These are phyloP conservation scores for Lutjanus campechanus DNA, from an alignment of 2,797 vertebrate genomes.

Conservation along the genomic window DNA sequence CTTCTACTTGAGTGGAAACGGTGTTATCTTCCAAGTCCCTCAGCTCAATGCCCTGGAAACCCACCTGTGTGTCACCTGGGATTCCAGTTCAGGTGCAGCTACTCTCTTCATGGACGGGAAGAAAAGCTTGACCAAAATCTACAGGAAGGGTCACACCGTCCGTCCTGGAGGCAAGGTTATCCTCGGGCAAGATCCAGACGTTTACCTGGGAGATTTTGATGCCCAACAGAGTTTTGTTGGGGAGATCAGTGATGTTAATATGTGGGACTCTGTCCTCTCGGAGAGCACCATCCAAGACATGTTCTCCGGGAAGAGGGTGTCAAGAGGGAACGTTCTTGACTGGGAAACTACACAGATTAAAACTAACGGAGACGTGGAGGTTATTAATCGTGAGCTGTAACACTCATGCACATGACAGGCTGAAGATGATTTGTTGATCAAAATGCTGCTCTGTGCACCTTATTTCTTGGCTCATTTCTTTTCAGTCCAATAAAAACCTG, in stretches of 20 bases:
- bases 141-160: constrained; percentile 55
- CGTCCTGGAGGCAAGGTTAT: not conserved
- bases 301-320: rapidly evolving
- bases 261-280: constrained; percentile 66
- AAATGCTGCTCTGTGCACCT: too few relatives aligned
- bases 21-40: constrained; percentile 46
- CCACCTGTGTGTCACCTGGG: constrained; percentile 77
- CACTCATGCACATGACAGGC: not conserved
- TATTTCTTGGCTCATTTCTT: too few relatives aligned
- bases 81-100: constrained; percentile 46
- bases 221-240: constrained; percentile 63
- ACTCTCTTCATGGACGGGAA: constrained; percentile 56
- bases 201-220: not conserved
- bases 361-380: rapidly evolving
- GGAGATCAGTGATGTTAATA: constrained; percentile 67
- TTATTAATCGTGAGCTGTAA: not conserved
- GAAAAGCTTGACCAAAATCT: constrained; percentile 61
- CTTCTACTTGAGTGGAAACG: constrained; percentile 24
- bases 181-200: constrained; percentile 77
- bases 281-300: rapidly evolving
- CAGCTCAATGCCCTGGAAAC: constrained; percentile 50
- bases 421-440: too few relatives aligned
- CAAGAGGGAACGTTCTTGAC: not conserved
- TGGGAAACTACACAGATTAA: constrained; percentile 28
- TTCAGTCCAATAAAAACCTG: too few relatives aligned